Evolutionary conservation across 2,888 invertebrate genomes (phyloP), one percentile per base, ranked within the genome.

Genomic region (Lottia scabra): DNA sequence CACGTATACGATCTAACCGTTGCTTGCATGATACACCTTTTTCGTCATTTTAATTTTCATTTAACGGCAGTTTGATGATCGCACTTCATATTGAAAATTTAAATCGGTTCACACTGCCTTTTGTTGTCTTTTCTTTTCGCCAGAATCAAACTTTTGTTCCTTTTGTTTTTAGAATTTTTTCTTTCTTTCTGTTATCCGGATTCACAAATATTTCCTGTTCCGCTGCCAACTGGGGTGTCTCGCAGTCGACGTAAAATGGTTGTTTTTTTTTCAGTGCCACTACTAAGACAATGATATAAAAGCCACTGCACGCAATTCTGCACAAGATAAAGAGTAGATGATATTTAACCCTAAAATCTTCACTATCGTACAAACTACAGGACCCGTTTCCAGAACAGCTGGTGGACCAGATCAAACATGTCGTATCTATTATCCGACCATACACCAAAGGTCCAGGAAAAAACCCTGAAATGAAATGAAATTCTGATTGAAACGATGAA

Each of bases 401-500:
- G 6, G 46, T 26, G 1, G 44, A 45, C 74, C 74, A 74, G 15
- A 27, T 65, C 8, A 26, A 13, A n/a, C 74, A 74, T 10, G 66
- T 65, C 4, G 65, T 68, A 43, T 74, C 74, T 19, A 74, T 63
- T 0, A 74, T 26, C 30, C 13, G 38, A 12, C 74, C 74, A 46
- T 66, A 71, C 4, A 38, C 38, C 16, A 71, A 45, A 0, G 74
- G 71, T 16, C 71, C 74, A 6, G 71, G 74, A 19, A 74, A 67
- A 63, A 66, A 73, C 2, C 73, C 73, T 73, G 26, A 16, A 38
- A 38, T 38, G 38, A 6, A 38, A 38, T 38, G 8, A 38, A 38
- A 38, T 4, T 4, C 30, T 2, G 10, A 38, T 8, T 38, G 38
- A 38, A 38, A 38, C 10, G 38, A 38, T 1, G 8, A 38, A 38